Evolutionary conservation across 2,797 vertebrate genomes (phyloP), one percentile per base, ranked within the genome.

Genomic region (Centroberyx gerrardi): DNA sequence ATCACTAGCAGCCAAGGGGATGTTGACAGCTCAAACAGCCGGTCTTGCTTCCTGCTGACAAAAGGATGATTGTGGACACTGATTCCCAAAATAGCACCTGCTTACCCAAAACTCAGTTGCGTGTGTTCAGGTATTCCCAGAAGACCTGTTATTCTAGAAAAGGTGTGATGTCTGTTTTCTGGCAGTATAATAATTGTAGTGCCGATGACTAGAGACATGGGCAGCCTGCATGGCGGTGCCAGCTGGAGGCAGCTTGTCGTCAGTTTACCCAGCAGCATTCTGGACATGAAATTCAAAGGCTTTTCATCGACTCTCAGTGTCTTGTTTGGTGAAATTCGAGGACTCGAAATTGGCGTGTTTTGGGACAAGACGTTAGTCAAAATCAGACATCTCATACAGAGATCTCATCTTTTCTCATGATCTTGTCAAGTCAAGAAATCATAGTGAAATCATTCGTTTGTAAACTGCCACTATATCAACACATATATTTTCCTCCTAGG

Each of bases 41-140:
- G 0, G 5, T 64, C 22, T 58, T 67, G 22, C n/a, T 75, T 78
- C 70, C 46, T 62, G 56, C 71, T 80, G 78, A 80, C 63, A 89
- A 70, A 70, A 5, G 27, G 46, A 69, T 60, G 67, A 72, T 78
- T 62, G 72, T 63, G 44, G 81, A 81, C 56, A 54, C 72, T 3
- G 33, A 55, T 56, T 83, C 83, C 74, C 3, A 81, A 84, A 87
- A 88, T 81, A 90, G 66, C 78, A 65, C 62, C 8, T 72, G 44
- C 65, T 58, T 27, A 42, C 8, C 53, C 54, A 28, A 10, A 13
- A 17, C 62, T 79, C 72, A 63, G 72, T 74, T 72, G 55, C 44
- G 67, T 76, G 61, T 6, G 1, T 68, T 82, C 81, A 84, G 78
- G 74, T 89, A 60, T 82, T 78, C 87, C 83, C 78, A 78, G 17